Conservation (phyloP, 2,888 invertebrate genomes). For the Pristionchus entomophagus region DNA sequence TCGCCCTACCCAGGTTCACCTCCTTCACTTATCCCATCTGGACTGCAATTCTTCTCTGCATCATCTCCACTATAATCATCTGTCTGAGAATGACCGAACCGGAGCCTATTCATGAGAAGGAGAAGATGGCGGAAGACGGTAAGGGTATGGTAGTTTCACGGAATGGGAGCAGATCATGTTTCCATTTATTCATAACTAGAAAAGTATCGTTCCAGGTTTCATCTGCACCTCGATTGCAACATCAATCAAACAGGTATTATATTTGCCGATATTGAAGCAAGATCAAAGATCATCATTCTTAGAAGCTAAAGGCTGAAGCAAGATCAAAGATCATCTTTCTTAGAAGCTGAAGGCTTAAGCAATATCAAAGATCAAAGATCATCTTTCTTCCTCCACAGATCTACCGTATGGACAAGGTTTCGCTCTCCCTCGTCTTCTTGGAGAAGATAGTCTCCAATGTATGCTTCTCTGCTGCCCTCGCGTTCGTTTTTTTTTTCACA, state of each 20-base stretch:
- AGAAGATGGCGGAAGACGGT: background rate
- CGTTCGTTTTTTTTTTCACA: no score
- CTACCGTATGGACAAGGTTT: no score
- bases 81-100: background rate
- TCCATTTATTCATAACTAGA: background rate
- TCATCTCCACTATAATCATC: background rate
- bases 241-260: no score
- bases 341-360: background rate
- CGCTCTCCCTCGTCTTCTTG: no score
- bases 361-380: background rate
- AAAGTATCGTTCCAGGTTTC: background rate
- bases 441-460: no score
- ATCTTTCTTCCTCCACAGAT: background rate
- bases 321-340: background rate
- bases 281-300: background rate
- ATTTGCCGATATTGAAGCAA: no score
- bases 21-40: background rate
- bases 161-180: background rate
- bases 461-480: no score
- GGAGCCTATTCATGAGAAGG: background rate
- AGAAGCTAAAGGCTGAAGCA: no score
- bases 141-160: background rate
- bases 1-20: background rate
- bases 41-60: background rate
- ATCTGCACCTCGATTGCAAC: background rate